phyloP scores from a whole-genome alignment of 2,113 vertebrate genomes.

The Uria lomvia region DNA sequence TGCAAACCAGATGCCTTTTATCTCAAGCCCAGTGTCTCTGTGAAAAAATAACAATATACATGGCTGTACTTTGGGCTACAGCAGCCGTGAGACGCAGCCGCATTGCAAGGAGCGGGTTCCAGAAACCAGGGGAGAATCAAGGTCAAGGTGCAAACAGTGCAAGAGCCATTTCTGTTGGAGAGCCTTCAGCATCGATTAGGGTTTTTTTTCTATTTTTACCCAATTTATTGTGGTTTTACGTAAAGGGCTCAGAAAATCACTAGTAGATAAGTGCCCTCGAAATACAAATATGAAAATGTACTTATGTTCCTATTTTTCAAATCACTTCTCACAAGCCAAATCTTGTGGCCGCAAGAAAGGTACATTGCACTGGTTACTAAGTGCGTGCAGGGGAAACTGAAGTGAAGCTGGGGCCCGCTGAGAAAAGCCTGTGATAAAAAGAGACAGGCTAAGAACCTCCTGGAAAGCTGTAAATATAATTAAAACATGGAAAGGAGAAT shows the following conservation, averaged over 20 bases:
- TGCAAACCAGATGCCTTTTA: not conserved
- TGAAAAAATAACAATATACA: not conserved
- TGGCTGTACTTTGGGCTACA: not conserved
- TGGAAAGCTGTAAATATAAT: constrained; percentile 19
- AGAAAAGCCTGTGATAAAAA: not conserved
- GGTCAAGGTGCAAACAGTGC: not conserved
- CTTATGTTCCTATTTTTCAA: not conserved
- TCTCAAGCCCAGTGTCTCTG: not conserved
- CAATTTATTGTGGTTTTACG: not conserved
- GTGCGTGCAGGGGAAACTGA: not conserved
- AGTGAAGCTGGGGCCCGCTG: not conserved
- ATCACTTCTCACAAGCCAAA: not conserved
- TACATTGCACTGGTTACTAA: not conserved
- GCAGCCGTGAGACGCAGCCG: not conserved
- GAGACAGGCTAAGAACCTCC: not conserved
- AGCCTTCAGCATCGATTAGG: not conserved
- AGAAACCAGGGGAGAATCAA: not conserved
- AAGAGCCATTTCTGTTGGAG: not conserved
- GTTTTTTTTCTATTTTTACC: not conserved
- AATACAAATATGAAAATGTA: not conserved
- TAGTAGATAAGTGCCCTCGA: not conserved
- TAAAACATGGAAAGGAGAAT: constrained; percentile 34
- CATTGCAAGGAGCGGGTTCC: not conserved
- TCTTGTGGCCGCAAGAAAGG: not conserved
- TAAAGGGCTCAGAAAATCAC: not conserved